phyloP scores from a whole-genome alignment of 2,113 vertebrate species.

The Tychaedon coryphoeus region DNA sequence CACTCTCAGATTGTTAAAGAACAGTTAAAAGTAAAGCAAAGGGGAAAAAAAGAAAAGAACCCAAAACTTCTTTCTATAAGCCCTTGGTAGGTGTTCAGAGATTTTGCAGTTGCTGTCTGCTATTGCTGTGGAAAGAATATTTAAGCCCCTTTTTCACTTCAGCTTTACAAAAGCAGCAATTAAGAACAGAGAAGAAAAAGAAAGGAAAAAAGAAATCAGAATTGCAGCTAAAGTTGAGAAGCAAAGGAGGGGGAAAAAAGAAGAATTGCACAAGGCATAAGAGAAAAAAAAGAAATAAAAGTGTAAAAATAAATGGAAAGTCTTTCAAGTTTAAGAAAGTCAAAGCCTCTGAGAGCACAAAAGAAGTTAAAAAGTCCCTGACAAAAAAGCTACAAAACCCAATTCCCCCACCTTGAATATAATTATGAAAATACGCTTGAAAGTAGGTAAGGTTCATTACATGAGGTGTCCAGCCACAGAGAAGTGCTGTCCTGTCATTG shows the following conservation, averaged over 20 bases:
- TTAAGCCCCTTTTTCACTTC: not conserved
- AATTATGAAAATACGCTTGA: not conserved
- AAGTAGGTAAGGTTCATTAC: not conserved
- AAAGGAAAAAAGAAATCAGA: not conserved
- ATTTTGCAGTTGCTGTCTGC: not conserved
- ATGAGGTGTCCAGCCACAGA: not conserved
- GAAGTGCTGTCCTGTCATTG: not conserved
- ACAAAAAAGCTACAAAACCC: not conserved
- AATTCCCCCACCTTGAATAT: not conserved
- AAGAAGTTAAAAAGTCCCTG: not conserved
- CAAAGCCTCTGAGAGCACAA: not conserved
- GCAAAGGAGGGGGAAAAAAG: rapidly evolving
- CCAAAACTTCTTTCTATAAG: not conserved
- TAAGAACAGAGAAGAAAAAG: not conserved
- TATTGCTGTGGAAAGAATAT: not conserved
- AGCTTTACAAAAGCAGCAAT: not conserved
- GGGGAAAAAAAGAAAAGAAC: rapidly evolving
- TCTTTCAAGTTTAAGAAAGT: not conserved
- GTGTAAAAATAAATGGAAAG: not conserved
- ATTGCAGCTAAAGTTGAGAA: not conserved
- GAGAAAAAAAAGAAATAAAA: not conserved
- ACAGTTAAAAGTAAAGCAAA: not conserved
- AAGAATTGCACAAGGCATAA: not conserved
- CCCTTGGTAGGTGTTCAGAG: not conserved
- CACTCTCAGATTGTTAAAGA: not conserved